Conservation (phyloP, 1,140 invertebrate species). For the Drosophila ercepeae region DNA sequence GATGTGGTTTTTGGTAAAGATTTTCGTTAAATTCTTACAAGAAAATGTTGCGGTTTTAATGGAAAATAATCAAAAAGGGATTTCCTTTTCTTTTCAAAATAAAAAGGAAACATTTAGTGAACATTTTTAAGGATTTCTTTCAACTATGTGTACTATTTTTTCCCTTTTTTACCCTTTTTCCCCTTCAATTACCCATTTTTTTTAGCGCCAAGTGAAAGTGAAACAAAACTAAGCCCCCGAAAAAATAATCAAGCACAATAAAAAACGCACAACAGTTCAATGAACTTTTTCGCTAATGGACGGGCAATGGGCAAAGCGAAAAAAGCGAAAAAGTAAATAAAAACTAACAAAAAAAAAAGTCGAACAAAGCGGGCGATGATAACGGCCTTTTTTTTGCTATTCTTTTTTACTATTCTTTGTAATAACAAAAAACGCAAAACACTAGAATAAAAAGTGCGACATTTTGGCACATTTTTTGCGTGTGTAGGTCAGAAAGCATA, state of each 20-base stretch:
- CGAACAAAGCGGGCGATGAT: conserved; percentile 59
- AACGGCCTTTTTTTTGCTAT: conserved; percentile 36
- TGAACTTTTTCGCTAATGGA: conserved; percentile 74
- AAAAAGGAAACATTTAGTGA: no score
- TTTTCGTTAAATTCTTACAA: conserved; percentile 15
- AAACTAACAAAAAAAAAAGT: conserved; percentile 55
- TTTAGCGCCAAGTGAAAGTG: conserved; percentile 58
- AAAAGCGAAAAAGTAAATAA: conserved; percentile 57
- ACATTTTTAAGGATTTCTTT: no score
- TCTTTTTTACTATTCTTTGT: conserved; percentile 23
- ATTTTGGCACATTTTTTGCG: conserved; percentile 10
- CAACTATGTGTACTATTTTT: no score
- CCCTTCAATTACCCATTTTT: not conserved
- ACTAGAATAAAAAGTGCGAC: conserved; percentile 28
- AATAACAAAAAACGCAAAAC: conserved; percentile 11
- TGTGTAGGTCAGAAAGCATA: conserved; percentile 38
- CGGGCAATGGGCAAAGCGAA: not conserved
- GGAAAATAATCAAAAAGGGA: no score
- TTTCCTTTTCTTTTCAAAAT: no score
- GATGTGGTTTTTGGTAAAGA: conserved; percentile 3
- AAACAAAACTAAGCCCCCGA: conserved; percentile 56
- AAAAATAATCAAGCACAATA: conserved; percentile 56
- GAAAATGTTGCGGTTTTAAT: no score
- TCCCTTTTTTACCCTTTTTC: not conserved
- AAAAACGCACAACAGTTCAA: conserved; percentile 62